These are phyloP conservation scores for Bugula neritina DNA, from an alignment of 2,888 invertebrate species.

Conservation along the genomic window DNA sequence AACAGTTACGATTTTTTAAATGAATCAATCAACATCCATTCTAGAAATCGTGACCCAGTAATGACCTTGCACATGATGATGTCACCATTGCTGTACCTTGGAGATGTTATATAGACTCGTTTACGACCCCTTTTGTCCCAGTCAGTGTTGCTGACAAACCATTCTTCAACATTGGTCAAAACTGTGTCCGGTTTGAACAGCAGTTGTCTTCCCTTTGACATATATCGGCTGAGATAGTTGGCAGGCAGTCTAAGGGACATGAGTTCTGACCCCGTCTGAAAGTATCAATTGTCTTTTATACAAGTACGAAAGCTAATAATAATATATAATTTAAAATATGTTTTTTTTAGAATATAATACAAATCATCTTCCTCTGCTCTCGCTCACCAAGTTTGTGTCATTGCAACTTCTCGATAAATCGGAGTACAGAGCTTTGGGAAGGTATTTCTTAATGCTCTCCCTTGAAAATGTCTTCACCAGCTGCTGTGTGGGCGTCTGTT, in stretches of 20 bases:
- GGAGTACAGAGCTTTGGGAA: neutral
- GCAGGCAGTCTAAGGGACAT: neutral
- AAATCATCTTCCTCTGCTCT: neutral
- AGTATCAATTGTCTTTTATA: too few species aligned
- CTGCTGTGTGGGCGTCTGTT: slow-evolving; percentile 6
- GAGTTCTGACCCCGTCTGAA: neutral
- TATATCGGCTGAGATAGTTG: neutral
- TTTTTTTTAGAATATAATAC: neutral
- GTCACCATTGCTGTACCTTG: neutral
- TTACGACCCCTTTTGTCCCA: neutral
- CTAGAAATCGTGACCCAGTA: neutral
- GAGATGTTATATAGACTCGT: neutral
- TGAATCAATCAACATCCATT: slow-evolving; percentile 21
- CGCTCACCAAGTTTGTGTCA: slow-evolving; percentile 15
- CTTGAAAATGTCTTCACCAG: neutral
- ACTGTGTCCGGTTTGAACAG: neutral
- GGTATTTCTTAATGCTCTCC: neutral
- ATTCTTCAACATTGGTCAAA: neutral
- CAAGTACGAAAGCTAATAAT: too few species aligned
- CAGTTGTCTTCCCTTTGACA: neutral
- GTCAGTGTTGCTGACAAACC: neutral
- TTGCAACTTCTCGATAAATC: neutral
- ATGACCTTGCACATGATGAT: neutral
- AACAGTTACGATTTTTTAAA: neutral
- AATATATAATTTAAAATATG: neutral